Conservation (phyloP, 2,797 vertebrate species). For the Pristis pectinata region DNA sequence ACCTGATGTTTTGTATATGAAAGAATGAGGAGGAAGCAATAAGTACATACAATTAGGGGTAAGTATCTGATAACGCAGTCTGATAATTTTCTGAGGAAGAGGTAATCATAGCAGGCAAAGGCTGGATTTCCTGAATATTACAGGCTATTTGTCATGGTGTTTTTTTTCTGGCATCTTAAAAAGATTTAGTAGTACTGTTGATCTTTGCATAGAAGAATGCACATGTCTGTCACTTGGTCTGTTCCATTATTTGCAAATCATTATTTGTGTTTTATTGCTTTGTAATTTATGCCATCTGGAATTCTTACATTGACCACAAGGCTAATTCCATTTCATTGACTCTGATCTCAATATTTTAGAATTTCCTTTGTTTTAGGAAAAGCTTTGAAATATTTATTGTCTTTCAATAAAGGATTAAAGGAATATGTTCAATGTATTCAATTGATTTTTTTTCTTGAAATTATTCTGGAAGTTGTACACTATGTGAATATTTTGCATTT, state of each 20-base stretch:
- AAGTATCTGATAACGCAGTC: conserved; percentile 22
- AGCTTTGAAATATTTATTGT: not conserved
- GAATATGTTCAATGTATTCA: not conserved
- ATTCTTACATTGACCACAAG: not conserved
- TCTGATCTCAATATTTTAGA: not conserved
- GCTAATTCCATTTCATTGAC: not conserved
- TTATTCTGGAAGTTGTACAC: not conserved
- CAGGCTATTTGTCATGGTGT: not conserved
- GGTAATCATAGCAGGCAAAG: conserved; percentile 29
- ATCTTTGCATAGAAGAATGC: conserved; percentile 20
- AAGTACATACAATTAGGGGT: conserved; percentile 13
- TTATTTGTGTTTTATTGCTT: not conserved
- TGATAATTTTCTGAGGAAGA: conserved; percentile 30
- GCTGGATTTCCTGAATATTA: conserved; percentile 36
- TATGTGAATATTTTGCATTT: not conserved
- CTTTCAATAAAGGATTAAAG: not conserved
- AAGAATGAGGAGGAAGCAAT: conserved; percentile 13
- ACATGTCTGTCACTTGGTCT: not conserved
- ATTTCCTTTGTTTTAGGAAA: not conserved
- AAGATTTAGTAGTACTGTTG: not conserved
- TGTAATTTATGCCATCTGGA: not conserved
- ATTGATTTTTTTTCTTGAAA: not conserved
- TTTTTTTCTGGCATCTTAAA: not conserved
- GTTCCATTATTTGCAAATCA: no score
- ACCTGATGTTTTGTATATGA: conserved; percentile 29